These are phyloP conservation scores for Exocentrus adspersus DNA, from an alignment of 2,888 invertebrate genomes.

Conservation along the genomic window DNA sequence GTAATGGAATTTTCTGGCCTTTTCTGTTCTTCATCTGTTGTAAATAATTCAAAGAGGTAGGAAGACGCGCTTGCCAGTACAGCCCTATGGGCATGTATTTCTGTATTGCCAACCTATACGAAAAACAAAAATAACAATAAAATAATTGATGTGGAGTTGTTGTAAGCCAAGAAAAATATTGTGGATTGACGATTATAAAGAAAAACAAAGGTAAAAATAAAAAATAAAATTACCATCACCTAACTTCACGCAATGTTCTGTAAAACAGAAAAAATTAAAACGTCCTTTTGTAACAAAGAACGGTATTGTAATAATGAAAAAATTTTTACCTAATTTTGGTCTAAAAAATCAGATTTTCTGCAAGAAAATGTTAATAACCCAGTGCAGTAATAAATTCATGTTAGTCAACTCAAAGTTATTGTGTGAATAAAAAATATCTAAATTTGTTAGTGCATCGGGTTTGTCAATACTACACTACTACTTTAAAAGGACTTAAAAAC, in stretches of 20 bases:
- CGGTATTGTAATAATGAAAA: constrained; percentile 39
- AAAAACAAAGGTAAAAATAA: constrained; percentile 38
- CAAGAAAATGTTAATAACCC: constrained; percentile 40
- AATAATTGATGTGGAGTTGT: constrained; percentile 21
- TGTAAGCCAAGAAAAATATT: constrained; percentile 24
- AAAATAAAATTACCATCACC: constrained; percentile 59
- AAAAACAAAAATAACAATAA: constrained; percentile 46
- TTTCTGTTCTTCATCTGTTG: constrained; percentile 67
- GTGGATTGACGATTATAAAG: constrained; percentile 40
- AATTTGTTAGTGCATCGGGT: constrained; percentile 9
- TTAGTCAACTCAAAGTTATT: not conserved
- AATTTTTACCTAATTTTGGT: constrained; percentile 48
- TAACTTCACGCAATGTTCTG: constrained; percentile 58
- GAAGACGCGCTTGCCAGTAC: constrained; percentile 83
- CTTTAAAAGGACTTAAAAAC: constrained; percentile 58
- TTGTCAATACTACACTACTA: constrained; percentile 22
- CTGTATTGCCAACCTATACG: constrained; percentile 72
- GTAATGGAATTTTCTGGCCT: constrained; percentile 65
- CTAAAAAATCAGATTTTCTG: constrained; percentile 38
- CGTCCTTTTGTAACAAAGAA: constrained; percentile 51
- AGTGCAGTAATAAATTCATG: constrained; percentile 21
- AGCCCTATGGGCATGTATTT: constrained; percentile 81
- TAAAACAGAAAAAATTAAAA: constrained; percentile 63
- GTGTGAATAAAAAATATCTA: not conserved
- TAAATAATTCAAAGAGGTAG: constrained; percentile 79